These are phyloP conservation scores for Glaucopsyche alexis DNA, from an alignment of 2,888 invertebrate genomes.

Conservation along the genomic window DNA sequence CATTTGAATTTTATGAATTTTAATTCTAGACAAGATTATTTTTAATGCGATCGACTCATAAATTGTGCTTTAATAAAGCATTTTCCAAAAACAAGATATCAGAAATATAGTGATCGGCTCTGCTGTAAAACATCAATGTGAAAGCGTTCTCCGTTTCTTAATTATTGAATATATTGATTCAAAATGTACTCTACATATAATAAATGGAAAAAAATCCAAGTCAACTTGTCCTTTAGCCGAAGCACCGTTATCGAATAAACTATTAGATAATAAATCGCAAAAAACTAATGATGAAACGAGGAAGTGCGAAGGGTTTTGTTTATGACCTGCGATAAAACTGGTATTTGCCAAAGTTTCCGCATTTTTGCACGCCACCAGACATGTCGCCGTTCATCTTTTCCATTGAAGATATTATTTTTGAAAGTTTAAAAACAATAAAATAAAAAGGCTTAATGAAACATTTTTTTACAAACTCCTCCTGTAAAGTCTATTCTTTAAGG, in stretches of 20 bases:
- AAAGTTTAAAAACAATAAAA: too few relatives aligned
- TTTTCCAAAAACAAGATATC: too few relatives aligned
- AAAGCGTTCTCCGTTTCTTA: background rate
- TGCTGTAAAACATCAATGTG: background rate
- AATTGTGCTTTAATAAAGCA: background rate
- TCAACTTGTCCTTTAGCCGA: background rate
- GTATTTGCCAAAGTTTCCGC: constrained; percentile 27
- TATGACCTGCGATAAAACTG: background rate
- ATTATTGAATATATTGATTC: background rate
- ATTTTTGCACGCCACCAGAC: background rate
- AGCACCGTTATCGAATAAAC: background rate
- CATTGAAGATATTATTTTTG: background rate
- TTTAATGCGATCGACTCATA: background rate
- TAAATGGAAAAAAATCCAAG: background rate
- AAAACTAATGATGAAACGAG: background rate
- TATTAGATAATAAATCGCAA: background rate
- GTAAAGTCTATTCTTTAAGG: background rate
- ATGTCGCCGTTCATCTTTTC: background rate
- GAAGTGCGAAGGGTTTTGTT: constrained; percentile 19
- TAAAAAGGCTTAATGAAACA: background rate
- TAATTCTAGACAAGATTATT: background rate
- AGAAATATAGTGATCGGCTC: too few relatives aligned
- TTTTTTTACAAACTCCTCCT: background rate
- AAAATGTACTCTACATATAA: too few relatives aligned
- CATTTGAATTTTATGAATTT: background rate